phyloP scores from a whole-genome alignment of 2,797 vertebrate genomes.

The Sorex maritimensis region DNA sequence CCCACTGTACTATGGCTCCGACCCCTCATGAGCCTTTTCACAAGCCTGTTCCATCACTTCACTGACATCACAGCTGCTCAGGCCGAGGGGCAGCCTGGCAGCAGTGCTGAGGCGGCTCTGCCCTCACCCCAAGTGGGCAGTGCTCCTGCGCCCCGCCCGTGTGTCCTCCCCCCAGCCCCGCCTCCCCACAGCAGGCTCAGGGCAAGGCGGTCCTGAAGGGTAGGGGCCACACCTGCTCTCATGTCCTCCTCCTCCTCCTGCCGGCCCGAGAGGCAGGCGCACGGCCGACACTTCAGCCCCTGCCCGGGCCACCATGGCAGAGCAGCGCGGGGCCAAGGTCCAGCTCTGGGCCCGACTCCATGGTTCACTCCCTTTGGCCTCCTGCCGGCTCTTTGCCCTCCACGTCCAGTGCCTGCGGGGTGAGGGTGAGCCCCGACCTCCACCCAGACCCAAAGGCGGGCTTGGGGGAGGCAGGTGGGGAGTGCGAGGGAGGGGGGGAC shows the following conservation, averaged over 20 bases:
- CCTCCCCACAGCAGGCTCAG: neutral
- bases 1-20: no score
- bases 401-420: neutral
- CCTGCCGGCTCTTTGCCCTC: rapidly evolving
- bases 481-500: neutral
- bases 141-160: rapidly evolving
- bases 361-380: neutral
- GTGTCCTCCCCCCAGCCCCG: neutral
- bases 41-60: conserved; percentile 31
- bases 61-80: conserved; percentile 3
- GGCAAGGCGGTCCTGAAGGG: neutral
- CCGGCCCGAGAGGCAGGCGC: neutral
- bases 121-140: neutral
- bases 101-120: neutral
- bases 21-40: neutral
- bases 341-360: neutral
- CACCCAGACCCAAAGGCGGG: neutral
- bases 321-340: neutral
- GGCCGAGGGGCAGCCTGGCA: neutral
- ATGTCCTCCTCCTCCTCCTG: neutral
- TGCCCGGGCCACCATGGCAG: neutral
- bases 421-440: neutral
- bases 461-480: no score
- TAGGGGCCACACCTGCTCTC: neutral
- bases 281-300: rapidly evolving